These are phyloP conservation scores for Nannospalax galili DNA, from an alignment of 2,113 vertebrate genomes.

Conservation along the genomic window DNA sequence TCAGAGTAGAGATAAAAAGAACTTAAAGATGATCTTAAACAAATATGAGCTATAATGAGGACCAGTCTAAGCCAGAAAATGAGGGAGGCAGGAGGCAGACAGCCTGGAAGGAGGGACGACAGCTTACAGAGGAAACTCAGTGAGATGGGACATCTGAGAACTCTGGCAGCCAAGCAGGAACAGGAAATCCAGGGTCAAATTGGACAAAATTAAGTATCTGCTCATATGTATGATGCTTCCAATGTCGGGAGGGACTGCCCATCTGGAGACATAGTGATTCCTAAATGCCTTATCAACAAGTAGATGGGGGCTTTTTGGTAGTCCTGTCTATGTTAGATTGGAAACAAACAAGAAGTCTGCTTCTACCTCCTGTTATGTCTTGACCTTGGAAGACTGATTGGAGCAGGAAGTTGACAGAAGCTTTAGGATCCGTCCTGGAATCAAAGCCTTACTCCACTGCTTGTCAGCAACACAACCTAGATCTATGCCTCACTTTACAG, in stretches of 20 bases:
- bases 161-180: neutral
- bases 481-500: neutral
- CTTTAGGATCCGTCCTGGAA: neutral
- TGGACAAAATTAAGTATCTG: slow-evolving; percentile 2
- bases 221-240: neutral
- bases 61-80: slow-evolving; percentile 47
- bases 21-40: slow-evolving; percentile 75
- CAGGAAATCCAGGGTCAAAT: slow-evolving; percentile 25
- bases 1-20: slow-evolving; percentile 71
- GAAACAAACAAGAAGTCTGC: neutral
- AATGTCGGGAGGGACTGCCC: neutral
- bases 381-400: neutral
- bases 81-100: neutral
- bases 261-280: neutral
- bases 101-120: neutral
- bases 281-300: neutral
- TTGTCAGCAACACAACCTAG: neutral
- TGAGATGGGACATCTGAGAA: neutral
- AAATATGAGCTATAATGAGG: slow-evolving; percentile 74
- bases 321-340: neutral
- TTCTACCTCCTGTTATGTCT: neutral
- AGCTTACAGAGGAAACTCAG: neutral
- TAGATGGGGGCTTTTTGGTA: neutral
- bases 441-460: neutral
- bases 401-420: neutral